Conservation (phyloP, 2,888 invertebrate genomes). For the Tuberolachnus salignus region DNA sequence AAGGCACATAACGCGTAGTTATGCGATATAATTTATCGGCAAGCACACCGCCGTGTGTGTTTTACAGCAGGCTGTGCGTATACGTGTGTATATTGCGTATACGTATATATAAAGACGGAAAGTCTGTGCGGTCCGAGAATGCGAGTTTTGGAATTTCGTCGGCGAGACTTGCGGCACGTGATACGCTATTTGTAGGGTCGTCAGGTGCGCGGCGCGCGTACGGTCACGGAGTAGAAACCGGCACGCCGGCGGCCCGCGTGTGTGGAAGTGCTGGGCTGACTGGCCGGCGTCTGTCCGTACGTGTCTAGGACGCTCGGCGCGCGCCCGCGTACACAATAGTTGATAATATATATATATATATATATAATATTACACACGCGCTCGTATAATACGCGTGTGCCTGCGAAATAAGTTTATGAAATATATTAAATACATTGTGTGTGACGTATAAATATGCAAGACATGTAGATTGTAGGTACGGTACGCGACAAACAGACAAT, state of each 20-base stretch:
- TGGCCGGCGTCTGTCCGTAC: conserved; percentile 20
- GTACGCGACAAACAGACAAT: not conserved
- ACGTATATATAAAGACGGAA: not conserved
- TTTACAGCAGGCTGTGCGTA: too few relatives aligned
- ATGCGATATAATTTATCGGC: too few relatives aligned
- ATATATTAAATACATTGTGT: too few relatives aligned
- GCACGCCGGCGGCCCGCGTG: not conserved
- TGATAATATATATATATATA: too few relatives aligned
- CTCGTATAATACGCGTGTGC: not conserved
- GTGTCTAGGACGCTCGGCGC: conserved; percentile 24
- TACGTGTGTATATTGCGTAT: too few relatives aligned
- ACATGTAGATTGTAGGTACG: not conserved
- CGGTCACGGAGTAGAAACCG: conserved; percentile 21
- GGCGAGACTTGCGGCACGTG: conserved; percentile 27
- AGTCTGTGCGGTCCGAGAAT: conserved; percentile 2
- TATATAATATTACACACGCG: not conserved
- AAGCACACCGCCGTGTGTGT: too few relatives aligned
- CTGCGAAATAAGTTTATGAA: not conserved
- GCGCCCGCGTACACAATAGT: not conserved
- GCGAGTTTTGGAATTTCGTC: conserved; percentile 25
- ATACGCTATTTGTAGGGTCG: not conserved
- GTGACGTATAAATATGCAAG: too few relatives aligned
- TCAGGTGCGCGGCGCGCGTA: conserved; percentile 25
- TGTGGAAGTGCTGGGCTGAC: not conserved
- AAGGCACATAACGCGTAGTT: too few relatives aligned